Conservation (phyloP, 1,140 invertebrate genomes). For the Papilio helenus region DNA sequence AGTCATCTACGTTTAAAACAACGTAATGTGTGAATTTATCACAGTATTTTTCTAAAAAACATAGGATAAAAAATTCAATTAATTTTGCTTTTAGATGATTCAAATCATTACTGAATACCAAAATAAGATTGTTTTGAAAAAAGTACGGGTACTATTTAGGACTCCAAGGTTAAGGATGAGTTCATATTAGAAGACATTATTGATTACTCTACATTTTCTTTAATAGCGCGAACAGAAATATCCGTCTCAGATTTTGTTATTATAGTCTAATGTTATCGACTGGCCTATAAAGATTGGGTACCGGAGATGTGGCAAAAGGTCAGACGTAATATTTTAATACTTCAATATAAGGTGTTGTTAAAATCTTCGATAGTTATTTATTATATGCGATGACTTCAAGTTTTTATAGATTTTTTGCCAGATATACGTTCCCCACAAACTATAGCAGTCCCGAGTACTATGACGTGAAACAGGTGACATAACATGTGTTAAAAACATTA, state of each 20-base stretch:
- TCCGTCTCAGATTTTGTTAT: background rate
- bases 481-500: background rate
- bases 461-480: background rate
- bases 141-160: background rate
- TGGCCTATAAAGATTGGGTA: slow-evolving; percentile 11
- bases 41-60: no score
- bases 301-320: slow-evolving; percentile 22
- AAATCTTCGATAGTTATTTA: background rate
- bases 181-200: background rate
- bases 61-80: no score
- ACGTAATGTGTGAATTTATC: no score
- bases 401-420: background rate
- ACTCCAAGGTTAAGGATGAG: background rate
- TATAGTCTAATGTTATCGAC: slow-evolving; percentile 17
- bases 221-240: background rate
- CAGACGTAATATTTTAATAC: slow-evolving; percentile 17
- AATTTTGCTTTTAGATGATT: no score
- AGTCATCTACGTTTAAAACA: no score
- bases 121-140: background rate
- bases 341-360: background rate
- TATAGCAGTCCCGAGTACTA: background rate
- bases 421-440: background rate
- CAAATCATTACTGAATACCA: background rate
- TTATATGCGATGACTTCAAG: background rate
- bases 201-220: background rate